A percentile compares a stretch with the other conserved stretches of the same genome.
phyloP scores from a whole-genome alignment of 2,888 invertebrate genomes.

The Caenorhabditis sinica region DNA sequence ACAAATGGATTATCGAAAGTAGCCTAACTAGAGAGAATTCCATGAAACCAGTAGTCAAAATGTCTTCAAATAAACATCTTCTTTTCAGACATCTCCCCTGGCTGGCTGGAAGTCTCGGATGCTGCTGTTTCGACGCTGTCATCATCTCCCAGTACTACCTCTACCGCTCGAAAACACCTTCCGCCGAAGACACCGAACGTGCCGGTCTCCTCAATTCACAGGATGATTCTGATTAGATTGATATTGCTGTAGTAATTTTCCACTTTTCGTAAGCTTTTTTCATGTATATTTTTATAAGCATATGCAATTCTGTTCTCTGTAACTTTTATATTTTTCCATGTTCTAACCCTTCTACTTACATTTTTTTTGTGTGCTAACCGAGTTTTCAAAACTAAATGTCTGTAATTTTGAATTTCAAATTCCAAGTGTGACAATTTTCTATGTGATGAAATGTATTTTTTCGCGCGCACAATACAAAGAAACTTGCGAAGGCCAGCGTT shows the following conservation, averaged over 20 bases:
- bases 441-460: conserved; percentile 20
- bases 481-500: not conserved
- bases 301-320: not conserved
- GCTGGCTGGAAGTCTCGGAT: conserved; percentile 85
- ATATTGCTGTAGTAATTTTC: not conserved
- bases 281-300: not conserved
- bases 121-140: conserved; percentile 84
- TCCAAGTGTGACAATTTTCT: not conserved
- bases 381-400: conserved; percentile 8
- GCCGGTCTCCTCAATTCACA: conserved; percentile 54
- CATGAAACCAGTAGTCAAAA: too few relatives aligned
- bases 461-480: not conserved
- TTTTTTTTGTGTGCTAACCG: not conserved
- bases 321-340: conserved; percentile 1
- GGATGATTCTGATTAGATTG: conserved; percentile 37
- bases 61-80: conserved; percentile 71
- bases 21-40: too few relatives aligned
- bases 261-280: not conserved
- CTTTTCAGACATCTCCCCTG: conserved; percentile 84
- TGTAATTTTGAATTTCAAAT: conserved; percentile 23
- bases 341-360: conserved; percentile 22
- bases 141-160: conserved; percentile 84
- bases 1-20: too few relatives aligned
- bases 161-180: conserved; percentile 66
- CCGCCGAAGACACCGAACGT: conserved; percentile 43